Evolutionary conservation across 2,113 vertebrate genomes (phyloP), one percentile per base, ranked within the genome.

Genomic region (Mesocricetus auratus): DNA sequence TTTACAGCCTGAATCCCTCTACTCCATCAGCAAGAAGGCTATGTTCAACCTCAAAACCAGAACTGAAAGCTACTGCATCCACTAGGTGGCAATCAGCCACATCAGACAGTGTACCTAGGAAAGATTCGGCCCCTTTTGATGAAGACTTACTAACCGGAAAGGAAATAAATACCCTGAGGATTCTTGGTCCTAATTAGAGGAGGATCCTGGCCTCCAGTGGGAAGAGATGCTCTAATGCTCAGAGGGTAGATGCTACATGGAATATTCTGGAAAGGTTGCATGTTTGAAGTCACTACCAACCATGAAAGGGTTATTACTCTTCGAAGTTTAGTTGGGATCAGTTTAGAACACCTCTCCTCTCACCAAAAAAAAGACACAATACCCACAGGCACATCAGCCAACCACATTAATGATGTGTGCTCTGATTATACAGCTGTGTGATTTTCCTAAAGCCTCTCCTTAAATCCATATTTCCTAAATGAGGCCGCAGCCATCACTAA

Each of bases 391-490:
- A 10, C 12, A 74, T n/a, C 60, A 45, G 47, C 79, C 45, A 58
- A 0, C 12, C n/a, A 83, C 0, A 4, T 22, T 21, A 83, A 60
- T 69, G 33, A n/a, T 22, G 3, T 13, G 3, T 36, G 19, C 8
- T 94, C 89, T 92, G 58, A 87, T 26, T 85, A 68, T 26, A 75
- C 33, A 88, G 33, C 86, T 88, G 36, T 15, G 1, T 64, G 90
- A 45, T 90, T 94, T 93, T 92, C 94, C 90, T 82, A 22, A 88
- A 85, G 53, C 60, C 71, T 58, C 83, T 89, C 42, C 81, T 94
- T 79, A 88, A 85, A 91, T 81, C 64, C 71, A 0, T 73, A 88
- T 66, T 91, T 93, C 79, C 85, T 89, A 96, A 97, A 93, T 91
- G 73, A 95, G 66, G 89, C 42, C 56, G 94, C 4, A 82, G 60